These are phyloP conservation scores for Tachycineta bicolor DNA, from an alignment of 2,113 vertebrate genomes.

Conservation along the genomic window DNA sequence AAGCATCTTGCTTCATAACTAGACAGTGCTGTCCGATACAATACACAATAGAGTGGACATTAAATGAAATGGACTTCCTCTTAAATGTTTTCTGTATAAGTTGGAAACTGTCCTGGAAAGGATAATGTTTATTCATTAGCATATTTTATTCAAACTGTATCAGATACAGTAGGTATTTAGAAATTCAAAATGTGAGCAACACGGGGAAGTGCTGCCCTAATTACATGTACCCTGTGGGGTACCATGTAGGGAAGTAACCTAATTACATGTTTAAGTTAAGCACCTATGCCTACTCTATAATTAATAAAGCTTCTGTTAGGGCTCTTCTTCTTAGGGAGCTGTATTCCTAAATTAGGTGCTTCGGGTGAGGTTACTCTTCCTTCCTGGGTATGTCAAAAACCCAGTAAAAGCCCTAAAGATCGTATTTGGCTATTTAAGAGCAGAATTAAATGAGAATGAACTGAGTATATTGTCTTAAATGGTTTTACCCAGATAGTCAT, in stretches of 20 bases:
- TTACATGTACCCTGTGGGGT: not conserved
- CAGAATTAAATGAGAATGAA: not conserved
- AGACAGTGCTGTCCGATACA: not conserved
- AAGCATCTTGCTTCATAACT: not conserved
- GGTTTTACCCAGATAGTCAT: conserved; percentile 7
- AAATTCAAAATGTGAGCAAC: not conserved
- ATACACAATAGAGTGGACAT: not conserved
- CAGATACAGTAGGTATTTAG: not conserved
- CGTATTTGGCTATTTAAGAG: not conserved
- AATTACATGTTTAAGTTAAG: not conserved
- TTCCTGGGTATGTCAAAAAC: not conserved
- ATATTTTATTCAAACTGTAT: not conserved
- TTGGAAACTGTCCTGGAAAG: not conserved
- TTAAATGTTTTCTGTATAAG: not conserved
- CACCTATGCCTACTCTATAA: not conserved
- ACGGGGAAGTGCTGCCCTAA: not conserved
- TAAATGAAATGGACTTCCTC: not conserved
- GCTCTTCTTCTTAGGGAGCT: not conserved
- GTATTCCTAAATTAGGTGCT: not conserved
- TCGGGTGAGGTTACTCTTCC: not conserved
- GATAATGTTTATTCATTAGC: not conserved
- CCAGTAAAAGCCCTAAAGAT: not conserved
- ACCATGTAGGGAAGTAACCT: not conserved
- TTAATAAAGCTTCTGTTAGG: not conserved
- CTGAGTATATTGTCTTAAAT: not conserved